Percentiles rank a stretch among this genome's conserved stretches.
Conservation (phyloP, 92 coral and sea anemone species). For the Meandrina meandrites region DNA sequence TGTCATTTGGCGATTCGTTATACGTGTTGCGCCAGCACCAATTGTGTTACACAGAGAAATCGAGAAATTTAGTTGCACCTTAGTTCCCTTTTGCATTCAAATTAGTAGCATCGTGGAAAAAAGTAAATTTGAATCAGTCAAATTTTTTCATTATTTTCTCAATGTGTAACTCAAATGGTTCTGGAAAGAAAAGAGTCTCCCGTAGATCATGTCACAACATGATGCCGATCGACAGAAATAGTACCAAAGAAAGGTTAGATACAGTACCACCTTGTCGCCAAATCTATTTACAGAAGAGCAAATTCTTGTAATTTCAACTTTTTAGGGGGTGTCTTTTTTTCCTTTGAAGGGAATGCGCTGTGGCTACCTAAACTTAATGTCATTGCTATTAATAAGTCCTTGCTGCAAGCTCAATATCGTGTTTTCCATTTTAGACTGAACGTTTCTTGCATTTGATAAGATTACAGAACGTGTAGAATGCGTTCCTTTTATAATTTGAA, state of each 20-base stretch:
- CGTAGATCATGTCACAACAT: background rate
- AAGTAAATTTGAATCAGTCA: background rate
- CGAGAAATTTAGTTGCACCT: background rate
- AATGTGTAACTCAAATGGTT: constrained; percentile 26
- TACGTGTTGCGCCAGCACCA: constrained; percentile 24
- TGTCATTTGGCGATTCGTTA: constrained; percentile 16
- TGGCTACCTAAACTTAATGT: constrained; percentile 26
- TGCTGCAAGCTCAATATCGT: constrained; percentile 23
- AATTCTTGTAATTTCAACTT: constrained; percentile 15
- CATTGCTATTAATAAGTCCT: constrained; percentile 26
- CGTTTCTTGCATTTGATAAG: background rate
- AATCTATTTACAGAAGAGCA: background rate
- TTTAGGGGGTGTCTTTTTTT: constrained; percentile 32
- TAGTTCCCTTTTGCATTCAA: background rate
- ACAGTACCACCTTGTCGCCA: constrained; percentile 11
- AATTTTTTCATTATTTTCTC: background rate
- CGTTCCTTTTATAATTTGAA: constrained; percentile 11
- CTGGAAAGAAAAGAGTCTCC: background rate
- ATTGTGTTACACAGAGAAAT: constrained; percentile 23
- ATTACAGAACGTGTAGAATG: constrained; percentile 32
- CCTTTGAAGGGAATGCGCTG: constrained; percentile 19
- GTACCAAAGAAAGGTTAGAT: background rate
- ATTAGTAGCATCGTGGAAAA: background rate
- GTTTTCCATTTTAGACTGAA: background rate
- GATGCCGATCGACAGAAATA: background rate